Conservation (phyloP, 2,888 invertebrate genomes). For the Creontiades dilutus region DNA sequence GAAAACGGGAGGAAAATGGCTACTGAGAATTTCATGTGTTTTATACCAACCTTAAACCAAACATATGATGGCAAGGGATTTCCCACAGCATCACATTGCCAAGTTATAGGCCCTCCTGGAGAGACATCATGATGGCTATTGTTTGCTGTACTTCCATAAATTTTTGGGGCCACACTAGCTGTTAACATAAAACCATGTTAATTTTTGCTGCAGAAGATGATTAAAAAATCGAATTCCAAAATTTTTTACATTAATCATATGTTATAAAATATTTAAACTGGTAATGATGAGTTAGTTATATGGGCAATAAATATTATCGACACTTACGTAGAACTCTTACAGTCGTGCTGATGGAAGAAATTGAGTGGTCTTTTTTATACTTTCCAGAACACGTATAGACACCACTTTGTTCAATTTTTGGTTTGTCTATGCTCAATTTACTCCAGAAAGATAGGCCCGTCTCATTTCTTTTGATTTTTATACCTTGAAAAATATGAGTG, state of each 20-base stretch:
- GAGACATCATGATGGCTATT: constrained; percentile 58
- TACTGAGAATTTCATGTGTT: too few relatives aligned
- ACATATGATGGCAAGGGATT: constrained; percentile 83
- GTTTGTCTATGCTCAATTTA: constrained; percentile 3
- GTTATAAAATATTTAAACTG: too few relatives aligned
- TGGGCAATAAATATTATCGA: background rate
- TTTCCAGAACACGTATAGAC: constrained; percentile 39
- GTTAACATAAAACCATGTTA: background rate
- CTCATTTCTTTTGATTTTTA: constrained; percentile 32
- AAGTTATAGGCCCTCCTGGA: constrained; percentile 77
- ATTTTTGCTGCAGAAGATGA: too few relatives aligned
- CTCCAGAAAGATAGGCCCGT: constrained; percentile 41
- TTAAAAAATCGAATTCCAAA: too few relatives aligned
- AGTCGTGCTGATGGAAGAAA: constrained; percentile 13
- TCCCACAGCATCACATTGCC: constrained; percentile 81
- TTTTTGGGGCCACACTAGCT: constrained; percentile 24
- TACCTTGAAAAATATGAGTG: background rate
- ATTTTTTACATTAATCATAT: too few relatives aligned
- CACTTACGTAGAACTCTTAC: constrained; percentile 71
- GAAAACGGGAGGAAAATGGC: too few relatives aligned
- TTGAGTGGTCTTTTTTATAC: background rate
- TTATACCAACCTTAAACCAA: constrained; percentile 82
- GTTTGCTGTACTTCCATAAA: constrained; percentile 30
- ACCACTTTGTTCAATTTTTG: constrained; percentile 28
- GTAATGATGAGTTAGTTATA: too few relatives aligned